These are phyloP conservation scores for Etheostoma perlongum DNA, from an alignment of 2,797 vertebrate species.

Conservation along the genomic window DNA sequence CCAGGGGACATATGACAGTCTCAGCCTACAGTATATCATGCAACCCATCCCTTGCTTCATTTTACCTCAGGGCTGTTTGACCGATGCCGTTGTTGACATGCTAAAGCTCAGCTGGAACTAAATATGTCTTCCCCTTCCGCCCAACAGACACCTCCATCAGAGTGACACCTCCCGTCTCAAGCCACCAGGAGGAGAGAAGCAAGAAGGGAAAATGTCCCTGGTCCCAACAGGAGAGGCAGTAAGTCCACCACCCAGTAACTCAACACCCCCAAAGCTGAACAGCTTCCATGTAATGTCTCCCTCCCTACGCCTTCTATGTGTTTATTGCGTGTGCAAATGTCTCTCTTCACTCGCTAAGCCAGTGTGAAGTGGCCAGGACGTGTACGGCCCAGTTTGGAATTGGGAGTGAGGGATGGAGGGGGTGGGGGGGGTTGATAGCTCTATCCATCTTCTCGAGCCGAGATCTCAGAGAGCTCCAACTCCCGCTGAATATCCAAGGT, in stretches of 20 bases:
- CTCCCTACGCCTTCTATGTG: background rate
- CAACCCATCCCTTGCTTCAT: constrained; percentile 15
- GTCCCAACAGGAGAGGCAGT: constrained; percentile 52
- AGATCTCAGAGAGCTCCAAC: constrained; percentile 8
- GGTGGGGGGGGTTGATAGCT: constrained; percentile 12
- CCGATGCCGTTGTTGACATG: constrained; percentile 50
- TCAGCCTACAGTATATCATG: background rate
- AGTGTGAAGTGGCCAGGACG: constrained; percentile 19
- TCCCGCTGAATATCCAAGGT: constrained; percentile 30
- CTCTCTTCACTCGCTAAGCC: constrained; percentile 13
- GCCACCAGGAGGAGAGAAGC: constrained; percentile 24
- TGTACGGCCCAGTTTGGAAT: too few relatives aligned
- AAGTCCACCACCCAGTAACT: constrained; percentile 71
- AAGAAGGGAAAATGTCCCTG: constrained; percentile 32
- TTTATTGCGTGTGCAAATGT: too few relatives aligned
- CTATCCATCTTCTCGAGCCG: constrained; percentile 43
- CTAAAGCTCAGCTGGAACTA: constrained; percentile 42
- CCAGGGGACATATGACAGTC: too few relatives aligned
- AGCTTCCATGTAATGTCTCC: constrained; percentile 44
- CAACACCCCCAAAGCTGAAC: constrained; percentile 65
- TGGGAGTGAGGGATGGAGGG: constrained; percentile 45
- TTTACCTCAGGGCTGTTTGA: constrained; percentile 45
- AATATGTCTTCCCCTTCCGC: constrained; percentile 44
- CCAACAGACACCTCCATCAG: constrained; percentile 50
- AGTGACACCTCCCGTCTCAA: constrained; percentile 40